Percentiles rank a stretch among this genome's conserved stretches.
Evolutionary conservation across 1,140 invertebrate genomes (phyloP).

Genomic region (Vollenhovia emeryi): DNA sequence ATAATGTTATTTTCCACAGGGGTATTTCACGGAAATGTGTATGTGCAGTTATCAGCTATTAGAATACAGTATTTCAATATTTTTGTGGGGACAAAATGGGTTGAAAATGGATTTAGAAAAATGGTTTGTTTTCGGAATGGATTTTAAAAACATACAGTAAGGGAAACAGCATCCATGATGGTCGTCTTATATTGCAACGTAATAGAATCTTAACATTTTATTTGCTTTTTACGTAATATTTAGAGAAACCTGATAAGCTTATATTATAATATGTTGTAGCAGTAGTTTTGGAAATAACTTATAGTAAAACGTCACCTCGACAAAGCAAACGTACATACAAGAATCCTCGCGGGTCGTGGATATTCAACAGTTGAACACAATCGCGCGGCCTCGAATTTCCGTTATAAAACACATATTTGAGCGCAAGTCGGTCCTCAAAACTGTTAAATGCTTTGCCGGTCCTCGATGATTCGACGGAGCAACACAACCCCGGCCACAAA

Average conservation of each 20-base stretch:
- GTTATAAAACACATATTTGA: slow-evolving; percentile 27
- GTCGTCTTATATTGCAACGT: background rate
- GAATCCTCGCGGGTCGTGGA: background rate
- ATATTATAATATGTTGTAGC: background rate
- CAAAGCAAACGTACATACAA: background rate
- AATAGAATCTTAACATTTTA: background rate
- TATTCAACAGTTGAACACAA: background rate
- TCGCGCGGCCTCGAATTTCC: background rate
- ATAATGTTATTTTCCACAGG: background rate
- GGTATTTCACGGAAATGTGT: background rate
- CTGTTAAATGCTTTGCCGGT: slow-evolving; percentile 7
- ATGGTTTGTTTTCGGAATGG: too few species aligned
- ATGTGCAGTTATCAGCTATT: background rate
- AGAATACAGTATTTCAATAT: background rate
- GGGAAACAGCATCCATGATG: background rate
- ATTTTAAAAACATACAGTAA: background rate
- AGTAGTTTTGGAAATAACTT: background rate
- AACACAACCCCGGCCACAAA: background rate
- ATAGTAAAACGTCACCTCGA: background rate
- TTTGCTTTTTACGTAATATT: background rate
- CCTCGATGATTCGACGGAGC: slow-evolving; percentile 19
- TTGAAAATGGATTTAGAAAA: background rate
- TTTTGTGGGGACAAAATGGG: background rate
- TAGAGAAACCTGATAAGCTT: background rate
- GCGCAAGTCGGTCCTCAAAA: slow-evolving; percentile 27